A percentile compares a stretch with the other conserved stretches of the same genome.
Conservation (phyloP, 1,140 invertebrate genomes). For the Tetragnatha versicolor region DNA sequence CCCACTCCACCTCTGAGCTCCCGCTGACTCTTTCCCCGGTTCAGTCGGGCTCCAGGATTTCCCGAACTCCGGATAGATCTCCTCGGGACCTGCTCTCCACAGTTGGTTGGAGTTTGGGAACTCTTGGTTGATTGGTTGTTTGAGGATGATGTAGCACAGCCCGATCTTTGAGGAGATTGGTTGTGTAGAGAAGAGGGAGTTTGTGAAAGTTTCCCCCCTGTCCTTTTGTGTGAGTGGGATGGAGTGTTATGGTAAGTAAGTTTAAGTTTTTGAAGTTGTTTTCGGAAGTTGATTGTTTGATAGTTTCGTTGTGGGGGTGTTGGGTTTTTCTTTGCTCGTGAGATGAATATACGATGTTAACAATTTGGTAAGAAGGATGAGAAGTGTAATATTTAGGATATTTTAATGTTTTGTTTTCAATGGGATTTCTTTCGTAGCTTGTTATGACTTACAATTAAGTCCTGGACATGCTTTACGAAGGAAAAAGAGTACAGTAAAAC, state of each 20-base stretch:
- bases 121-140: neutral
- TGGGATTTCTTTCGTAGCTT: too few relatives aligned
- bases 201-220: neutral
- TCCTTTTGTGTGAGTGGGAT: neutral
- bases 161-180: neutral
- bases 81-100: neutral
- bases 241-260: too few relatives aligned
- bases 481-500: too few relatives aligned
- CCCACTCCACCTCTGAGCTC: neutral
- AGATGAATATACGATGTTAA: neutral
- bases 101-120: neutral
- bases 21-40: neutral
- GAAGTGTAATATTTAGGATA: too few relatives aligned
- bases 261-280: neutral
- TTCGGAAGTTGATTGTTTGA: neutral
- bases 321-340: neutral
- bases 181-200: neutral
- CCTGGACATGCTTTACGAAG: too few relatives aligned
- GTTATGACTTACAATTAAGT: too few relatives aligned
- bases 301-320: neutral
- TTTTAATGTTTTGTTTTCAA: too few relatives aligned
- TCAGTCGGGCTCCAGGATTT: conserved; percentile 1
- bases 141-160: neutral
- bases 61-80: neutral
- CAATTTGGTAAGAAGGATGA: too few relatives aligned